Percentiles rank a stretch among this genome's conserved stretches.
Conservation (phyloP, 92 coral and sea anemone genomes). For the Umimayanthus kanabou region DNA sequence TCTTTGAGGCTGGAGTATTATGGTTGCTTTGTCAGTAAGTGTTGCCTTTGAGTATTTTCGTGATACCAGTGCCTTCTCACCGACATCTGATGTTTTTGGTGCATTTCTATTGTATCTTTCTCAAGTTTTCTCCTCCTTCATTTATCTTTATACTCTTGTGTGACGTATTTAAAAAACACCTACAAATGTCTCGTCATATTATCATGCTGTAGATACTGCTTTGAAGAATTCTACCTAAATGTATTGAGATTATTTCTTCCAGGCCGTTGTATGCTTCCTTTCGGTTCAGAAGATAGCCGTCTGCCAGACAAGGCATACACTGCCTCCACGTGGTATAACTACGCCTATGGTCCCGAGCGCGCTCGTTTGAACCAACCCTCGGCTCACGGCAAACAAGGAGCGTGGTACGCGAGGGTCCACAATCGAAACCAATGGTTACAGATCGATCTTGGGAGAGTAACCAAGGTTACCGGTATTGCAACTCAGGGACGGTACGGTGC, state of each 20-base stretch:
- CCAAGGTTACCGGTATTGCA: conserved; percentile 77
- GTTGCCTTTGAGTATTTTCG: not conserved
- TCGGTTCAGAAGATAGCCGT: conserved; percentile 31
- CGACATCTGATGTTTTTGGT: too few species aligned
- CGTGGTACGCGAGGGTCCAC: conserved; percentile 65
- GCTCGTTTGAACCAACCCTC: conserved; percentile 69
- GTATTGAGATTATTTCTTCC: not conserved
- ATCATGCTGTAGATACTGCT: too few species aligned
- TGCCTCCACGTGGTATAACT: conserved; percentile 62
- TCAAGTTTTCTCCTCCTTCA: too few species aligned
- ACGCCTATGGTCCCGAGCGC: conserved; percentile 80
- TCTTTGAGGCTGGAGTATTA: conserved; percentile 85
- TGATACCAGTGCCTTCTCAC: too few species aligned
- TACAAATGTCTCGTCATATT: too few species aligned
- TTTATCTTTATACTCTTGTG: too few species aligned
- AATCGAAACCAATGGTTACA: conserved; percentile 68
- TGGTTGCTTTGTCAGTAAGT: conserved; percentile 78
- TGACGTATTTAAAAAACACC: too few species aligned
- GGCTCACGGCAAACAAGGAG: conserved; percentile 68
- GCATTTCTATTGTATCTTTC: too few species aligned
- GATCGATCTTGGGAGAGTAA: conserved; percentile 64
- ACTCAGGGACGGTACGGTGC: conserved; percentile 78
- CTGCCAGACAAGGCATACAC: conserved; percentile 44
- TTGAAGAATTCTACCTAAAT: too few species aligned
- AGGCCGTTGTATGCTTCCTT: conserved; percentile 79